Base-by-base conservation (phyloP, 2,113 vertebrate species). In the Pangasianodon hypophthalmus region DNA sequence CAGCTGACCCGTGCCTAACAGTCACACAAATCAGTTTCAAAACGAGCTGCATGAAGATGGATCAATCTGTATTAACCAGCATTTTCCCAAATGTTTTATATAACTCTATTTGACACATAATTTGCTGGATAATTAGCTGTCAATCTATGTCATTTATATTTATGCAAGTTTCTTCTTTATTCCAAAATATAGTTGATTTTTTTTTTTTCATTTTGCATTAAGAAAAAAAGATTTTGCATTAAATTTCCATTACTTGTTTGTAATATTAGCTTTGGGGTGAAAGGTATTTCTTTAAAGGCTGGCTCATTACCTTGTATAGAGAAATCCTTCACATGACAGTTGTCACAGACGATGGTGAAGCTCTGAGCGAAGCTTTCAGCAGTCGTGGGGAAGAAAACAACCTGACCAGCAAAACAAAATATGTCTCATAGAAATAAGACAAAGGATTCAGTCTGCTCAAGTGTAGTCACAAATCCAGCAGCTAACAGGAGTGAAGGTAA, bases 291-390 rank as follows among this genome's bases (percentile, higher is more conserved):
- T 9, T 62, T 6, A 48, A 50, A 18, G 29, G 29, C 10, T 21
- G 37, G 46, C 4, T 64, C 21, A 19, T 6, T 79, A 99, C 98
- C 98, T 97, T 94, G 90, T 16, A 97, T 90, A 85, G 95, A 96
- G 93, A 99, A 90, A 64, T 98, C 95, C 90, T 91, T 97, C 60
- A 96, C 92, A 86, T 97, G 98, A 92, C 96, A 98, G 93, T 97
- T 97, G 95, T 99, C 97, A 92, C 97, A 98, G 50, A 96, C 93
- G 1, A 99, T 50, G 48, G 95, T 93, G 87, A 97, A 99, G 52
- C 85, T 93, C 91, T 96, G 94, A 67, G 95, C 85, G 8, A 91
- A 95, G 84, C 62, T 94, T 84, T 95, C 97, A 8, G 95, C 90
- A 62, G 87, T 86, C 4, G 67, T 94, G 29, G 98, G 98, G 85